These are phyloP conservation scores for Enteromius viviparus DNA, from an alignment of 2,797 vertebrate species.

Conservation along the genomic window DNA sequence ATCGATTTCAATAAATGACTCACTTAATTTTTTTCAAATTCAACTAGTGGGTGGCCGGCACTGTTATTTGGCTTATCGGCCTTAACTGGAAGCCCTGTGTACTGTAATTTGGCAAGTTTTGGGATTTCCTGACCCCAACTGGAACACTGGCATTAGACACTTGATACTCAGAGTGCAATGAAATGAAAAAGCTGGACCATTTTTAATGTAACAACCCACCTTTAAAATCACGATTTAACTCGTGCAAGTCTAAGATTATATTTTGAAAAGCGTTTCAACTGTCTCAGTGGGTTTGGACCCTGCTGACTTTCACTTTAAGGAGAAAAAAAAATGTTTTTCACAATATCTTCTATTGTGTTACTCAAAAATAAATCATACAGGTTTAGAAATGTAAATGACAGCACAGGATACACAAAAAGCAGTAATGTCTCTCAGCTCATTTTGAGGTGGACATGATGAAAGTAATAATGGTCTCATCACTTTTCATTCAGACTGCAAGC, in stretches of 20 bases:
- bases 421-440: neutral
- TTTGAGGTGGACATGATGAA: conserved; percentile 12
- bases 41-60: neutral
- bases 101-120: neutral
- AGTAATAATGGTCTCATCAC: neutral
- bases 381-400: conserved; percentile 17
- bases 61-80: neutral
- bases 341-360: neutral
- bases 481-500: neutral
- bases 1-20: conserved; percentile 19
- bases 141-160: neutral
- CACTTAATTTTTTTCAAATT: neutral
- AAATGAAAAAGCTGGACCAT: neutral
- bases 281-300: neutral
- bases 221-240: neutral
- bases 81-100: neutral
- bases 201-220: neutral
- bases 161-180: neutral
- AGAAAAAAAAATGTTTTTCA: neutral
- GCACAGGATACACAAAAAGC: neutral
- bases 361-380: neutral
- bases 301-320: neutral
- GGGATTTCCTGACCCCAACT: neutral
- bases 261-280: neutral
- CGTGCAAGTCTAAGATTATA: neutral